Percentiles rank a stretch among this genome's conserved stretches.
phyloP scores from a whole-genome alignment of 2,888 invertebrate genomes.

The Watsonalla cultraria region DNA sequence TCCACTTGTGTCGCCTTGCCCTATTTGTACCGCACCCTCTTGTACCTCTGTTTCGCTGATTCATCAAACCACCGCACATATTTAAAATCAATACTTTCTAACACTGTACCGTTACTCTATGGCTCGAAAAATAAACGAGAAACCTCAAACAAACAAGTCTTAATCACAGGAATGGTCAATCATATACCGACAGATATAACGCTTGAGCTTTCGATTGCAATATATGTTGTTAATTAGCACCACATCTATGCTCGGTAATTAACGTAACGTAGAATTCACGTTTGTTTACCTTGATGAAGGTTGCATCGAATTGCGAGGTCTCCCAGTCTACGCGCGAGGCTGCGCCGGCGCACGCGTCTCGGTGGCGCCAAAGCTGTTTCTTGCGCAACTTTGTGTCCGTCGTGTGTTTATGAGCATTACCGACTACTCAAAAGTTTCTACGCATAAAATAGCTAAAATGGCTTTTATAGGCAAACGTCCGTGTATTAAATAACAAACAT shows the following conservation, averaged over 20 bases:
- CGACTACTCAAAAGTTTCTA: slow-evolving; percentile 44
- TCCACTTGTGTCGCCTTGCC: slow-evolving; percentile 45
- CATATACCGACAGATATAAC: neutral
- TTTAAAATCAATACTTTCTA: slow-evolving; percentile 15
- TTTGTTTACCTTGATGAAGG: slow-evolving; percentile 76
- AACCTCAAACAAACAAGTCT: slow-evolving; percentile 9
- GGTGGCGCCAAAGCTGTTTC: slow-evolving; percentile 62
- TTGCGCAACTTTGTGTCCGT: slow-evolving; percentile 63
- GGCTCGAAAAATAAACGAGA: slow-evolving; percentile 11
- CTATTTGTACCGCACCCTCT: slow-evolving; percentile 33
- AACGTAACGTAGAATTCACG: slow-evolving; percentile 47
- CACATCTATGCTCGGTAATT: slow-evolving; percentile 20
- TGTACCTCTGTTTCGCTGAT: slow-evolving; percentile 13
- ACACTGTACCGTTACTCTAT: neutral
- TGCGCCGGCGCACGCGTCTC: slow-evolving; percentile 76
- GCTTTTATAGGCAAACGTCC: slow-evolving; percentile 39
- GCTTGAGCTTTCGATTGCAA: slow-evolving; percentile 21
- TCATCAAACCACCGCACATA: slow-evolving; percentile 14
- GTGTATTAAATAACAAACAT: slow-evolving; percentile 33
- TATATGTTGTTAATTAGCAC: slow-evolving; percentile 25
- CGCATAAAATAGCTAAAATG: slow-evolving; percentile 51
- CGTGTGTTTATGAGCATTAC: slow-evolving; percentile 49
- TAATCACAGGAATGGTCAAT: neutral
- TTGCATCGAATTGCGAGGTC: slow-evolving; percentile 75
- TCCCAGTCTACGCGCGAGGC: slow-evolving; percentile 72